phyloP scores from a whole-genome alignment of 2,888 invertebrate genomes.

The Nasonia oneida region DNA sequence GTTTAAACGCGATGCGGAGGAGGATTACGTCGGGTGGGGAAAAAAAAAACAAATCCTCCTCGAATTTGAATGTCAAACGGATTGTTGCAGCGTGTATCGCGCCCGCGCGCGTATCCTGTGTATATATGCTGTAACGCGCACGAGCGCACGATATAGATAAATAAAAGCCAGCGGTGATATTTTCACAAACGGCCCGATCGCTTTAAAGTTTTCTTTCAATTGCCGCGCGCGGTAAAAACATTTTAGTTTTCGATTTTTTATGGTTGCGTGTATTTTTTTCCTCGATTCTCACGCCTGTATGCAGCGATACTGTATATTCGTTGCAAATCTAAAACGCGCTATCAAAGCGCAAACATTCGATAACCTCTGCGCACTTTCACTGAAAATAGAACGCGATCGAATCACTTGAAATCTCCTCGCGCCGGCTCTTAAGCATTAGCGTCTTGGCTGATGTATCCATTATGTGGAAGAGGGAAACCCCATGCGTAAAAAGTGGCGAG shows the following conservation, averaged over 20 bases:
- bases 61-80: background rate
- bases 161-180: background rate
- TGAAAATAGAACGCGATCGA: background rate
- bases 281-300: background rate
- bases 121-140: too few relatives aligned
- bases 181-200: background rate
- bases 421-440: background rate
- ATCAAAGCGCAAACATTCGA: background rate
- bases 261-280: background rate
- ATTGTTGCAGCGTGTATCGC: background rate
- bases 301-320: background rate
- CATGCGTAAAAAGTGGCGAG: background rate
- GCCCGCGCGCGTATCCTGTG: too few relatives aligned
- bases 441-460: background rate
- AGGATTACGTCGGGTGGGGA: background rate
- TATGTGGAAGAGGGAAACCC: background rate
- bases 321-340: background rate
- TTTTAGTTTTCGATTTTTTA: background rate
- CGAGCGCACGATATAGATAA: too few relatives aligned
- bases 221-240: slow-evolving; percentile 15
- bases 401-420: background rate
- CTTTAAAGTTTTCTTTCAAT: slow-evolving; percentile 15
- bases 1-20: background rate
- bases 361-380: background rate
- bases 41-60: background rate